phyloP scores from a whole-genome alignment of 2,797 vertebrate species.

The Sebastiscus albofasciatus region DNA sequence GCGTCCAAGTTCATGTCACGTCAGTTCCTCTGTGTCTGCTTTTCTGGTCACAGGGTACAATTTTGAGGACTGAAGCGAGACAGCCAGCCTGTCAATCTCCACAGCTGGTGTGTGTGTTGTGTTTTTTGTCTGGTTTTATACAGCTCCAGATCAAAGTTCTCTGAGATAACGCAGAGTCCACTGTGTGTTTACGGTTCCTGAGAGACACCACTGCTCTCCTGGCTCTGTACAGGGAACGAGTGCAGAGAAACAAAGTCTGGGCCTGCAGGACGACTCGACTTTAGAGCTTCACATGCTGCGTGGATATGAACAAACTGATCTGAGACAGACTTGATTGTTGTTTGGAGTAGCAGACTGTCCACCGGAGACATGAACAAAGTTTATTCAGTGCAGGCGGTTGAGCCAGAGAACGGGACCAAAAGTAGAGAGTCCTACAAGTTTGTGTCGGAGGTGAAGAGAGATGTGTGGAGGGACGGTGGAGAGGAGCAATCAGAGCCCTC shows the following conservation, averaged over 20 bases:
- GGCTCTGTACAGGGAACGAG: slow-evolving; percentile 7
- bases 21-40: slow-evolving; percentile 12
- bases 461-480: slow-evolving; percentile 11
- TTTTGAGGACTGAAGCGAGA: slow-evolving; percentile 28
- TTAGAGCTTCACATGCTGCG: not conserved
- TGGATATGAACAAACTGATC: slow-evolving; percentile 18
- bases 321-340: slow-evolving; percentile 5
- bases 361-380: slow-evolving; percentile 58
- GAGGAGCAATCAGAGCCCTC: slow-evolving; percentile 48
- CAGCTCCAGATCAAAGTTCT: slow-evolving; percentile 82
- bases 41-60: not conserved
- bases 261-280: not conserved
- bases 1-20: slow-evolving; percentile 34
- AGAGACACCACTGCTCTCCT: slow-evolving; percentile 30
- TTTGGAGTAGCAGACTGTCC: not conserved
- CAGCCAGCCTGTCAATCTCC: slow-evolving; percentile 23
- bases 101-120: not conserved
- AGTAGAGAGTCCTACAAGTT: slow-evolving; percentile 70
- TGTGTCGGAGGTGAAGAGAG: slow-evolving; percentile 56
- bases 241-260: slow-evolving; percentile 25
- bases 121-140: slow-evolving; percentile 66
- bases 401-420: slow-evolving; percentile 7
- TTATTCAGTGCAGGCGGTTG: slow-evolving; percentile 63
- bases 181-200: slow-evolving; percentile 70
- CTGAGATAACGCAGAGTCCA: slow-evolving; percentile 73